Conservation (phyloP, 2,888 invertebrate genomes). For the Spodoptera littoralis region DNA sequence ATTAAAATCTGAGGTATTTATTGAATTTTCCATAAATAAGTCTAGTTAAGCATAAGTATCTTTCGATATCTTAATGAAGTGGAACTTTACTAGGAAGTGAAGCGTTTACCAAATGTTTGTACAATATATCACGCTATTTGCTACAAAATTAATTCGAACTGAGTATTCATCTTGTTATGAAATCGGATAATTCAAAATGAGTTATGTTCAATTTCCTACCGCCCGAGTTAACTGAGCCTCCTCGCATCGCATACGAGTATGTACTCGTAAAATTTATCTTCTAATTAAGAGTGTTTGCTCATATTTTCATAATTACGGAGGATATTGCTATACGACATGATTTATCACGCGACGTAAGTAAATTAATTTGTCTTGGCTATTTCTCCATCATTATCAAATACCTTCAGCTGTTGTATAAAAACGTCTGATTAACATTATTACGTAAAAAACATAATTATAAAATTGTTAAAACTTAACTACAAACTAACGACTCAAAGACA, state of each 20-base stretch:
- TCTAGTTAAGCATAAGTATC: slow-evolving; percentile 13
- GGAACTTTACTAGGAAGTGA: slow-evolving; percentile 25
- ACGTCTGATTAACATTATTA: slow-evolving; percentile 3
- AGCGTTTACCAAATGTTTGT: slow-evolving; percentile 34
- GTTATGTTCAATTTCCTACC: slow-evolving; percentile 63
- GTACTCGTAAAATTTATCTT: slow-evolving; percentile 60
- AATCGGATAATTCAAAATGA: slow-evolving; percentile 61
- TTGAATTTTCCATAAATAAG: slow-evolving; percentile 31
- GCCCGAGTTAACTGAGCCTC: slow-evolving; percentile 46
- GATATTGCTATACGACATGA: slow-evolving; percentile 49
- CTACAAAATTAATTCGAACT: slow-evolving; percentile 50
- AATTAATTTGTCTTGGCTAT: slow-evolving; percentile 46
- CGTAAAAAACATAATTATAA: slow-evolving; percentile 26
- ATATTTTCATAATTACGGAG: slow-evolving; percentile 63
- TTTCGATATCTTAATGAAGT: slow-evolving; percentile 9
- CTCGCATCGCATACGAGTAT: slow-evolving; percentile 50
- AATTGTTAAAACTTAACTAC: slow-evolving; percentile 38
- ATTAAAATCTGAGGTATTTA: slow-evolving; percentile 29
- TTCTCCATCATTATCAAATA: slow-evolving; percentile 6
- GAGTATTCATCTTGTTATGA: slow-evolving; percentile 54
- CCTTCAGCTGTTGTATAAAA: slow-evolving; percentile 19
- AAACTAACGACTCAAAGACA: slow-evolving; percentile 45
- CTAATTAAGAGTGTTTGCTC: slow-evolving; percentile 62
- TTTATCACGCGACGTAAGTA: slow-evolving; percentile 50
- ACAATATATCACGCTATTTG: slow-evolving; percentile 37